Conservation (phyloP, 2,888 invertebrate species). For the Formica aserva region DNA sequence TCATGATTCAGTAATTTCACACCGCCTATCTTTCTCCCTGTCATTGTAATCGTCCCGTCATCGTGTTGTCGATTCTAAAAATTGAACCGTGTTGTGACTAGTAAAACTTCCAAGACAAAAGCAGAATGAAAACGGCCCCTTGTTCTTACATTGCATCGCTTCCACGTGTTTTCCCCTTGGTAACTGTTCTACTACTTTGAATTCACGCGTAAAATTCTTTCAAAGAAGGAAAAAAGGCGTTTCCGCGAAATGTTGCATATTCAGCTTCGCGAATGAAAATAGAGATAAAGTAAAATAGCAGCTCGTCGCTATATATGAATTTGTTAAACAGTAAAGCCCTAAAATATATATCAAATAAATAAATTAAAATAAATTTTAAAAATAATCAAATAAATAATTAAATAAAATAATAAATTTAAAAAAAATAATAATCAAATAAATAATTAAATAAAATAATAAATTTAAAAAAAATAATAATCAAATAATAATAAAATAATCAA, state of each 20-base stretch:
- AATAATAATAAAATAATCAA: not conserved
- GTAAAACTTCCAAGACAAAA: not conserved
- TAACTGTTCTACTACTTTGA: not conserved
- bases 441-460: not conserved
- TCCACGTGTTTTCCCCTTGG: slow-evolving; percentile 2
- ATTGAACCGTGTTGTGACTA: slow-evolving; percentile 1
- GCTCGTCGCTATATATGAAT: not conserved
- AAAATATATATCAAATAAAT: not conserved
- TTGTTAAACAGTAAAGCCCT: not conserved
- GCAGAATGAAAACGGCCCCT: not conserved
- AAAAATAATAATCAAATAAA: not conserved
- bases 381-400: not conserved
- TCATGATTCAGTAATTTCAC: not conserved
- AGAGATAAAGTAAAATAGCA: not conserved
- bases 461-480: not conserved
- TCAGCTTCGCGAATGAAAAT: not conserved
- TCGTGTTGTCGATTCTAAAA: slow-evolving; percentile 8
- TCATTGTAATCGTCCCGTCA: not conserved
- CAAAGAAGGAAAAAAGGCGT: not conserved
- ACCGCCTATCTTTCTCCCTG: not conserved
- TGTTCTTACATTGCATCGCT: not conserved
- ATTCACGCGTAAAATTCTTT: slow-evolving; percentile 29
- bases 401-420: no score
- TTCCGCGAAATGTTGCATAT: slow-evolving; percentile 12
- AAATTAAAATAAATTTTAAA: not conserved